phyloP scores from a whole-genome alignment of 2,888 invertebrate species.

The Ypsolopha scabrella region DNA sequence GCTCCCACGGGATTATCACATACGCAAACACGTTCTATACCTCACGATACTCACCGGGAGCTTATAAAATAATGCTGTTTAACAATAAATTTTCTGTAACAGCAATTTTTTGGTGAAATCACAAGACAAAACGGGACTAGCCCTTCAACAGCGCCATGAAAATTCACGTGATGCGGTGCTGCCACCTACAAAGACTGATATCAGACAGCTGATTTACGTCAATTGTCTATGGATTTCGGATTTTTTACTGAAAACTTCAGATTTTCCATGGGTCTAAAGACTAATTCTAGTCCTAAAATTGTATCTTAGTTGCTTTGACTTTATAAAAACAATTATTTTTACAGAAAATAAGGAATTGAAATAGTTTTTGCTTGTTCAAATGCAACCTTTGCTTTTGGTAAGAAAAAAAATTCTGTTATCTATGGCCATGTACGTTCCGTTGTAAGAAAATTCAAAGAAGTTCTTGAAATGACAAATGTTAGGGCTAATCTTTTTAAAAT shows the following conservation, averaged over 20 bases:
- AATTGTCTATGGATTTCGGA: conserved; percentile 53
- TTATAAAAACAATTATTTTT: no score
- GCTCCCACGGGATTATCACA: conserved; percentile 12
- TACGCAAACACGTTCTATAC: conserved; percentile 17
- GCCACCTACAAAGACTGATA: conserved; percentile 64
- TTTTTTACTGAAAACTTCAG: neutral
- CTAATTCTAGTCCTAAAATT: no score
- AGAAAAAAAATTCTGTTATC: no score
- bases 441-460: no score
- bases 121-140: conserved; percentile 70
- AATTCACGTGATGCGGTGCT: conserved; percentile 75
- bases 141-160: conserved; percentile 70
- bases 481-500: no score
- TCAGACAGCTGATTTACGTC: conserved; percentile 70
- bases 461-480: no score
- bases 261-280: no score
- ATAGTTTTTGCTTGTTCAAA: no score
- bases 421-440: no score
- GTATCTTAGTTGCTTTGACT: no score
- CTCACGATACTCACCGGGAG: conserved; percentile 51
- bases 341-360: no score
- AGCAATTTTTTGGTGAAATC: conserved; percentile 65
- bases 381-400: no score
- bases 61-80: conserved; percentile 62
- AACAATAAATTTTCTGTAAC: conserved; percentile 53